Conservation (phyloP, 2,888 invertebrate genomes). For the Ornithoptera priamus region DNA sequence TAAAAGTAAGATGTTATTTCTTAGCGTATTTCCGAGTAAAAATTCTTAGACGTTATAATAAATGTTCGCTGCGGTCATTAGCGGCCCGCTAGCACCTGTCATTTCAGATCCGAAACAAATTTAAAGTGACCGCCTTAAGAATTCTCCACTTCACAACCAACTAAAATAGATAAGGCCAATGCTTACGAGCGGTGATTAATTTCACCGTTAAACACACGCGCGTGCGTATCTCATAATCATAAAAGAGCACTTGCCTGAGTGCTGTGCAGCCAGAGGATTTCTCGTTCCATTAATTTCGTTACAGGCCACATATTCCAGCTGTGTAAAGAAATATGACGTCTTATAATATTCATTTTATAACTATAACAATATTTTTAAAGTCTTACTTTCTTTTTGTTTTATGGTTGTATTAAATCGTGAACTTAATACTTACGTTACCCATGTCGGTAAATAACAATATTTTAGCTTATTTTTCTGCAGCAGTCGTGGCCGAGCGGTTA, state of each 20-base stretch:
- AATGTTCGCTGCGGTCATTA: slow-evolving; percentile 40
- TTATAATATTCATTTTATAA: background rate
- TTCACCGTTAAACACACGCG: slow-evolving; percentile 43
- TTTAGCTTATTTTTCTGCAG: slow-evolving; percentile 41
- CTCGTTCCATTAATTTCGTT: slow-evolving; percentile 59
- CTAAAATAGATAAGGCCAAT: slow-evolving; percentile 35
- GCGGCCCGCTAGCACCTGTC: slow-evolving; percentile 28
- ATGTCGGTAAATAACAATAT: background rate
- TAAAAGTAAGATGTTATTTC: slow-evolving; percentile 24
- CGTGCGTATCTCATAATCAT: slow-evolving; percentile 62
- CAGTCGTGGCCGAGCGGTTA: slow-evolving; percentile 94
- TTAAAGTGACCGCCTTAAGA: slow-evolving; percentile 31
- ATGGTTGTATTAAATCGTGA: background rate
- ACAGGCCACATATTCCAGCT: slow-evolving; percentile 54
- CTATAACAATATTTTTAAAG: background rate
- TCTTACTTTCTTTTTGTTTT: background rate
- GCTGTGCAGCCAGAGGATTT: slow-evolving; percentile 51
- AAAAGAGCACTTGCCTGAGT: slow-evolving; percentile 51
- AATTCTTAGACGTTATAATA: slow-evolving; percentile 29
- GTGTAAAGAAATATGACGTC: slow-evolving; percentile 51
- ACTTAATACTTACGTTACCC: background rate
- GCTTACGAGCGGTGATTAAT: slow-evolving; percentile 46
- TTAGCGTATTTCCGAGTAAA: slow-evolving; percentile 23
- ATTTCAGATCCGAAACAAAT: slow-evolving; percentile 30
- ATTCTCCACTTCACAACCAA: slow-evolving; percentile 30